Percentiles rank a stretch among this genome's conserved stretches.
phyloP scores from a whole-genome alignment of 2,113 vertebrate species.

The Halcyon senegalensis region DNA sequence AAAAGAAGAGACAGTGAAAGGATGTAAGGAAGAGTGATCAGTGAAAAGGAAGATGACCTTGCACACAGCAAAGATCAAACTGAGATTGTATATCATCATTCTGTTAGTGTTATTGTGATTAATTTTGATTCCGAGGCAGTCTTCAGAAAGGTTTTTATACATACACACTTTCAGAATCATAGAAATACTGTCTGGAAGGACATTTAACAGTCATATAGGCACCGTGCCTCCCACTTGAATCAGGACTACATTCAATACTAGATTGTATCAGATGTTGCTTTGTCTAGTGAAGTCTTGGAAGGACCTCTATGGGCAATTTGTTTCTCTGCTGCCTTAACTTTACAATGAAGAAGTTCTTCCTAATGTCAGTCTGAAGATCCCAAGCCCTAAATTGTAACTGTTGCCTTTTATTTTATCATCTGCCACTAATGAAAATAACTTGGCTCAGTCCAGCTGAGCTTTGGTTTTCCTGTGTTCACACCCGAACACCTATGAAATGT shows the following conservation, averaged over 20 bases:
- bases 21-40: background rate
- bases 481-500: accelerated
- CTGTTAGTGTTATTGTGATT: background rate
- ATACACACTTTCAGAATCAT: background rate
- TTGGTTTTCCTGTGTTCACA: background rate
- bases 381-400: background rate
- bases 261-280: background rate
- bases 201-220: background rate
- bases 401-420: background rate
- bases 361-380: background rate
- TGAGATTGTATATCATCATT: background rate
- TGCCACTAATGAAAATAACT: background rate
- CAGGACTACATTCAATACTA: background rate
- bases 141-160: background rate
- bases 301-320: background rate
- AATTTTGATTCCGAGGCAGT: background rate
- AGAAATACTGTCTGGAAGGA: background rate
- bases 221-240: background rate
- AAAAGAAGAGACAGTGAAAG: background rate
- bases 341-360: background rate
- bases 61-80: background rate
- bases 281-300: background rate
- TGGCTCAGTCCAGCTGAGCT: background rate
- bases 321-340: background rate
- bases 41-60: background rate